These are phyloP conservation scores for Lathamus discolor DNA, from an alignment of 2,113 vertebrate species.

Conservation along the genomic window DNA sequence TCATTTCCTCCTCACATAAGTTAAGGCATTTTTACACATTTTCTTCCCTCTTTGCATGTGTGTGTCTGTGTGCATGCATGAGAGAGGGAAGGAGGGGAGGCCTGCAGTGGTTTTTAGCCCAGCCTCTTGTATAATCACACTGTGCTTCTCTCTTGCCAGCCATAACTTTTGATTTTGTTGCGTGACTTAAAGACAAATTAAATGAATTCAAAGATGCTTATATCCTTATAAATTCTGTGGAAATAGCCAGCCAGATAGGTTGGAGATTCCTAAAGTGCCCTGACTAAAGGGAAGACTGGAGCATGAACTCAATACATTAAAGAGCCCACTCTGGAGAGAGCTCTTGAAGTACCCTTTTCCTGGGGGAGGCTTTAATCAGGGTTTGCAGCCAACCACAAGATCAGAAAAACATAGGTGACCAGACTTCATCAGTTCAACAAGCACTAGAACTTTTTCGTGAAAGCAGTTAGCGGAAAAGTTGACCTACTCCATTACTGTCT, in stretches of 20 bases:
- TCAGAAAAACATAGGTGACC: background rate
- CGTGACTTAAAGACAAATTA: background rate
- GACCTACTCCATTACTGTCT: background rate
- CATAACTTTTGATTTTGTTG: background rate
- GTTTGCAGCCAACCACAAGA: background rate
- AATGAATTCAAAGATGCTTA: background rate
- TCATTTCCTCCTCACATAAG: background rate
- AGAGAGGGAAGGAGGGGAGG: background rate
- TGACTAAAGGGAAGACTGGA: background rate
- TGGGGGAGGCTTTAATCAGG: background rate
- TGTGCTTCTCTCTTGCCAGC: background rate
- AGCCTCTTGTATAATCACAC: background rate
- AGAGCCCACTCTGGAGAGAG: background rate
- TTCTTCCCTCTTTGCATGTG: background rate
- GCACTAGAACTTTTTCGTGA: background rate
- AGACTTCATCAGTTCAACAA: background rate
- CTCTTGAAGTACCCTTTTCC: background rate
- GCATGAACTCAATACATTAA: background rate
- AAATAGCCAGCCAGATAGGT: background rate
- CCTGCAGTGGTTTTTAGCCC: background rate
- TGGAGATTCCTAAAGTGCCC: background rate
- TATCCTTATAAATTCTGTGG: background rate
- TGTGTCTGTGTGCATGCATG: background rate
- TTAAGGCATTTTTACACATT: background rate
- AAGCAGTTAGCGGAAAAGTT: background rate